Evolutionary conservation across 2,113 vertebrate genomes (phyloP).

Genomic region (Podarcis muralis): DNA sequence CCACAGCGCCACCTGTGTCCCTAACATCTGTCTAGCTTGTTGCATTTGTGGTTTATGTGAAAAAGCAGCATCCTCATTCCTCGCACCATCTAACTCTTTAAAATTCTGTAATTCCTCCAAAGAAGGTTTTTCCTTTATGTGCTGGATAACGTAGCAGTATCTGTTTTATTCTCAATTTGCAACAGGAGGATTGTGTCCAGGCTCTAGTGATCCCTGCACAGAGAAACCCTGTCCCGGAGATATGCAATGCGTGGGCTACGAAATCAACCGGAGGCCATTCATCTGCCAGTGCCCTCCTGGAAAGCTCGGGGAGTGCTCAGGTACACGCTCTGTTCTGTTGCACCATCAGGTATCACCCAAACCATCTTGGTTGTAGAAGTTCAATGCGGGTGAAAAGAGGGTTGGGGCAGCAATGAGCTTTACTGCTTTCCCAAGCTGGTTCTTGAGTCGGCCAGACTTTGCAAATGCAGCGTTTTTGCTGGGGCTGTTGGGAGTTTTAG

Average conservation of each 20-base stretch:
- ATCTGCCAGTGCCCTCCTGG: conserved; percentile 95
- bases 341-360: background rate
- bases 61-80: too few relatives aligned
- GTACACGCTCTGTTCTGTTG: conserved; percentile 63
- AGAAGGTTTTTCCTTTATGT: background rate
- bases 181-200: conserved; percentile 88
- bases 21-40: too few relatives aligned
- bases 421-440: too few relatives aligned
- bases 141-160: background rate
- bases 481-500: too few relatives aligned
- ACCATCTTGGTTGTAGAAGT: too few relatives aligned
- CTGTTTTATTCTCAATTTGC: background rate
- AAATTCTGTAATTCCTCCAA: background rate
- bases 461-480: too few relatives aligned
- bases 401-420: too few relatives aligned
- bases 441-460: too few relatives aligned
- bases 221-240: conserved; percentile 91
- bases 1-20: too few relatives aligned
- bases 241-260: conserved; percentile 93
- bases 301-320: conserved; percentile 95
- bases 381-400: too few relatives aligned
- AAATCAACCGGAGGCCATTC: conserved; percentile 84
- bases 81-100: background rate
- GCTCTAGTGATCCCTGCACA: conserved; percentile 84
- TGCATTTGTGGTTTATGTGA: too few relatives aligned